Base-by-base conservation (phyloP, 2,888 invertebrate genomes). In the Tubulanus polymorphus region DNA sequence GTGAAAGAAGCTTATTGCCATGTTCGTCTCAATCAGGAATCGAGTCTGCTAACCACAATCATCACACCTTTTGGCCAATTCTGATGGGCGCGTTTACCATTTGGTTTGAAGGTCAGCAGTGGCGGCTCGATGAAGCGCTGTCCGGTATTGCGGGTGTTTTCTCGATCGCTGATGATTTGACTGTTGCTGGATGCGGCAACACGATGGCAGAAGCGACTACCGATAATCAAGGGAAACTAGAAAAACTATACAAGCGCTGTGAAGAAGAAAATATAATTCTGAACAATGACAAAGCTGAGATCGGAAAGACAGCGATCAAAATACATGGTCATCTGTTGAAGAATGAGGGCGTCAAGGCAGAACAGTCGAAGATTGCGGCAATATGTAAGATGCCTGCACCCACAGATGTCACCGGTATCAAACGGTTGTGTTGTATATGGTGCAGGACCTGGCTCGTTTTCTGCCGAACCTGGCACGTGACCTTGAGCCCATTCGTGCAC, bases 31-130 rank as follows among this genome's bases (percentile, higher is more conserved):
- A 58, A 63, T 50, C 41, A 61, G 37, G 53, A 61, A 32, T 63
- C 60, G 1, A 61, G 63, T 32, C 2, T 47, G 23, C 53, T 65
- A 12, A 63, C 63, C n/a, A 66, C 63, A 1, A 63, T 65, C 61
- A 65, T 65, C 2, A 65, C 63, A 25, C 64, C 62, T 12, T 67
- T 63, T 56, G 62, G 66, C 3, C 52, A 61, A 25, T 65, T 49
- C 48, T 23, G 63, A 30, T 65, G 63, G 63, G 28, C 45, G 2
- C 23, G 56, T n/a, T 48, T 60, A 5, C 59, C 62, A 1, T 62
- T 59, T 55, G 61, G 64, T 12, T 46, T 64, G 18, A 54, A 53
- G 18, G 62, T 65, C 20, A 59, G 56, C 15, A 61, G 60, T 60
- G 53, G 18, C 53, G 54, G 47, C 53, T 65, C 6, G 50, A 53